A percentile compares a stretch with the other conserved stretches of the same genome.
Conservation (phyloP, 1,140 invertebrate genomes). For the Arion vulgaris region DNA sequence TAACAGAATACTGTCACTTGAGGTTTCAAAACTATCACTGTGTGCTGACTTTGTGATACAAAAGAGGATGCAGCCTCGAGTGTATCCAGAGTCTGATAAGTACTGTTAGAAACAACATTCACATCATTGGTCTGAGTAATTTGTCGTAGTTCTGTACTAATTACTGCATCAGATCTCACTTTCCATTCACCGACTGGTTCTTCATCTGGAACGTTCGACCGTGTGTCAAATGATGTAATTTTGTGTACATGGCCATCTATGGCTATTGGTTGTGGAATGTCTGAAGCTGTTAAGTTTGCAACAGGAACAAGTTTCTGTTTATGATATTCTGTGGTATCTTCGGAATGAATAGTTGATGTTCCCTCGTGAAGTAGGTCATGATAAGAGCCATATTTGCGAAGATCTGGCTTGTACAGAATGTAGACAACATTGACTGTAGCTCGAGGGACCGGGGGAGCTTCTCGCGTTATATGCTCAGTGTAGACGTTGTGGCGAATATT, state of each 20-base stretch:
- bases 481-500: conserved; percentile 20
- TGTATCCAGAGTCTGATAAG: no score
- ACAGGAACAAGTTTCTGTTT: background rate
- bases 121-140: no score
- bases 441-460: background rate
- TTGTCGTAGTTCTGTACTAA: no score
- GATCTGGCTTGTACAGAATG: background rate
- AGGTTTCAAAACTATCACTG: no score
- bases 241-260: background rate
- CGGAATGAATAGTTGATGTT: background rate
- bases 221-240: background rate
- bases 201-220: background rate
- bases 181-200: no score
- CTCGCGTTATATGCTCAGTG: background rate
- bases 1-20: no score
- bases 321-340: background rate
- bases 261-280: background rate
- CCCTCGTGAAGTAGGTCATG: background rate
- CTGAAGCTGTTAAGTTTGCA: background rate
- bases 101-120: no score
- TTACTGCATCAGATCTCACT: no score
- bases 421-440: background rate
- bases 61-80: no score
- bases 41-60: no score
- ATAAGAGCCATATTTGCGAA: background rate